phyloP scores from a whole-genome alignment of 2,113 vertebrate genomes.

The Mormoops blainvillei region DNA sequence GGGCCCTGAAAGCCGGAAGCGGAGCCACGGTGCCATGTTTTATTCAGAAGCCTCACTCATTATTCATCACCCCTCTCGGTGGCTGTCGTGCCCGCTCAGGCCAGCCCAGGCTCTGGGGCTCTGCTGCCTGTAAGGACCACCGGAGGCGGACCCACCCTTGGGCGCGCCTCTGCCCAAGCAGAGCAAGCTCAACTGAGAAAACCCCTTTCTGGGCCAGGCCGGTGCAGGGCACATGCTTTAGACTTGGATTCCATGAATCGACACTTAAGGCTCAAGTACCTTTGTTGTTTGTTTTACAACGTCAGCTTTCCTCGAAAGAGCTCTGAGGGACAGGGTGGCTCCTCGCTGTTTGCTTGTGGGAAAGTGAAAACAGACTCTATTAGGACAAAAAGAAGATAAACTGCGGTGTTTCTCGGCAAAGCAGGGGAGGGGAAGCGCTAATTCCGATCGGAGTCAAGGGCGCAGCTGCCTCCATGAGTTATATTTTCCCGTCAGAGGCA shows the following conservation, averaged over 20 bases:
- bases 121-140: too few relatives aligned
- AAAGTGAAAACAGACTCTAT: background rate
- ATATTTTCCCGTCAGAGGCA: background rate
- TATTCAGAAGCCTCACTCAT: constrained; percentile 1
- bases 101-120: background rate
- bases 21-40: background rate
- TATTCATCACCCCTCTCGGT: background rate
- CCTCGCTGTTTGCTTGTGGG: fast-evolving
- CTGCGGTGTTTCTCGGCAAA: background rate
- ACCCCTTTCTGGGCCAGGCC: background rate
- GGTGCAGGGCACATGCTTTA: background rate
- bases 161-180: background rate
- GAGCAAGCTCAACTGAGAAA: background rate
- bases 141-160: fast-evolving
- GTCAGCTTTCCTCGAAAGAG: background rate
- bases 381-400: background rate
- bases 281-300: background rate
- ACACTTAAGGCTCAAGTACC: background rate
- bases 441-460: fast-evolving
- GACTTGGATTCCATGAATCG: background rate
- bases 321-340: background rate
- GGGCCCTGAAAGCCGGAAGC: background rate
- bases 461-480: background rate
- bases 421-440: background rate
- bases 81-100: background rate